Evolutionary conservation across 1,140 invertebrate genomes (phyloP).

Genomic region (Xylocopa sonorina): DNA sequence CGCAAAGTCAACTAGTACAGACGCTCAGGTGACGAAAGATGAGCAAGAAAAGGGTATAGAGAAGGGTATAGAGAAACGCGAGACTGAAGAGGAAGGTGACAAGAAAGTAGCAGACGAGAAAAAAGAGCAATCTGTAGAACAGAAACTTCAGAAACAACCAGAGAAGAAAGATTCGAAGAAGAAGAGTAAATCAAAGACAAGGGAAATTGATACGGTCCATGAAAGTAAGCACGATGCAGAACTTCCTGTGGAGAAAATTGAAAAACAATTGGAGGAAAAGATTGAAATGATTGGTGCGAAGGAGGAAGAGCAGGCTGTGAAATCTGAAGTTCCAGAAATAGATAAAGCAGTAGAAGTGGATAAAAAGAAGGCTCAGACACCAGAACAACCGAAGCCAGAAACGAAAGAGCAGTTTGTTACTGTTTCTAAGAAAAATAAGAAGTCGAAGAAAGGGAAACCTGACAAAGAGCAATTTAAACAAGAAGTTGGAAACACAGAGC

Average conservation of each 20-base stretch:
- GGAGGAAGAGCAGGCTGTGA: background rate
- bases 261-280: conserved; percentile 17
- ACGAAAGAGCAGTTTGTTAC: background rate
- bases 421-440: conserved; percentile 28
- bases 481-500: background rate
- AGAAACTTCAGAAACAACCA: background rate
- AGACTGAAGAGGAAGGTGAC: background rate
- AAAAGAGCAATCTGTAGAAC: background rate
- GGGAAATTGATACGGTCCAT: background rate
- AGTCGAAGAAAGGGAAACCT: conserved; percentile 38
- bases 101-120: background rate
- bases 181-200: conserved; percentile 3
- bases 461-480: conserved; percentile 19
- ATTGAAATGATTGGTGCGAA: background rate
- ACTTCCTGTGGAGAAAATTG: background rate
- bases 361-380: conserved; percentile 4
- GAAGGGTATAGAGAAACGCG: conserved; percentile 4
- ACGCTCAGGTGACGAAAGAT: conserved; percentile 19
- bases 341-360: conserved; percentile 15
- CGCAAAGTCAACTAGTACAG: background rate
- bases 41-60: conserved; percentile 12
- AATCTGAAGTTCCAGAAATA: background rate
- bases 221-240: background rate
- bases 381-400: conserved; percentile 24
- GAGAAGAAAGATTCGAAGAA: conserved; percentile 29